Evolutionary conservation across 2,797 vertebrate genomes (phyloP), one percentile per base, ranked within the genome.

Genomic region (Paedocypris micromegethes): DNA sequence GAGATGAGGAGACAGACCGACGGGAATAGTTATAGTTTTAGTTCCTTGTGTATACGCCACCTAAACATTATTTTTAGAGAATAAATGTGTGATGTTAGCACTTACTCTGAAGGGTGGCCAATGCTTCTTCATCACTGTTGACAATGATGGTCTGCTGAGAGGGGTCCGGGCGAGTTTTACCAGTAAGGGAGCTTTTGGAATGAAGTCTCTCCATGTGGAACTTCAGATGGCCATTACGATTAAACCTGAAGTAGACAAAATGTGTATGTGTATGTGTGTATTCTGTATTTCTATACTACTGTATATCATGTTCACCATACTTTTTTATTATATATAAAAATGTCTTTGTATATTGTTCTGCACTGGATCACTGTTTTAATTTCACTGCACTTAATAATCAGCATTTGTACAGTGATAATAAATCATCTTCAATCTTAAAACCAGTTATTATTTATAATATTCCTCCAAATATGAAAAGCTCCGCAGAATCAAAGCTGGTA

Each of bases 161-260:
- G 3, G 73, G 46, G 51, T 79, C 45, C 0, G 81, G 64, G 0
- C 86, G 80, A 58, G 76, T 73, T 5, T 89, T 85, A 4, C 86
- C 79, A 0, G 85, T 62, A 0, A 78, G 66, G 42, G 88, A 86
- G 23, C 94, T 93, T 0, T 90, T 88, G 74, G 85, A 93, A 83
- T 99, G 97, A 68, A 99, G 90, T 66, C 96, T 89, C 82, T 98
- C 94, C 86, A 92, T 93, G 82, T 99, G 97, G 84, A 99, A 99
- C 85, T 98, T 98, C 63, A 99, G 86, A 81, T 99, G 97, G 5
- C 95, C 96, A 0, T 98, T 98, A 37, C 96, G 93, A 82, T 98
- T 98, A 86, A 99, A 99, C 80, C 97, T 98, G 77, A 74, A 40
- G 46, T 4, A 61, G 61, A 63, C n/a, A 58, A 3, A 23, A 40